Percentiles rank a stretch among this genome's conserved stretches.
Conservation (phyloP, 2,888 invertebrate genomes). For the Amphipyra tragopoginis region DNA sequence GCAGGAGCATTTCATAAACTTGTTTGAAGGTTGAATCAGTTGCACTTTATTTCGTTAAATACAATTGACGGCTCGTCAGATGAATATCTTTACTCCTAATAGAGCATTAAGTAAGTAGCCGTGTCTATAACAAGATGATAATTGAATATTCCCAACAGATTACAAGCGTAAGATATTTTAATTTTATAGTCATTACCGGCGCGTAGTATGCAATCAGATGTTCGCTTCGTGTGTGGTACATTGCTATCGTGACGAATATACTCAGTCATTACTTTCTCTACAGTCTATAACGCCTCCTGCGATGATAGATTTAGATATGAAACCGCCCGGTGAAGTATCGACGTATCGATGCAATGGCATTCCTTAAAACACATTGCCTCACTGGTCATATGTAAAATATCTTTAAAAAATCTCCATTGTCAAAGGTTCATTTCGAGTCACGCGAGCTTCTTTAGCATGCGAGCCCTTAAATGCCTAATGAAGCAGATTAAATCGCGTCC, state of each 20-base stretch:
- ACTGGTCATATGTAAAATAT: conserved; percentile 52
- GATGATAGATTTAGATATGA: conserved; percentile 78
- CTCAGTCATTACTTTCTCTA: conserved; percentile 79
- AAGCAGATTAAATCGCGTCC: conserved; percentile 79
- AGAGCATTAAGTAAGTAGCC: conserved; percentile 44
- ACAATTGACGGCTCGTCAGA: conserved; percentile 40
- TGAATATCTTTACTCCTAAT: conserved; percentile 38
- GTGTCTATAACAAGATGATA: conserved; percentile 49
- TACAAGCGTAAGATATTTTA: conserved; percentile 53
- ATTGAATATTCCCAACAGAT: conserved; percentile 51
- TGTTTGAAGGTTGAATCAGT: conserved; percentile 35
- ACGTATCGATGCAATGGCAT: conserved; percentile 65
- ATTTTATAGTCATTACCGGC: conserved; percentile 52
- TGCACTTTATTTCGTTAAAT: conserved; percentile 39
- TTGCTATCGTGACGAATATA: conserved; percentile 77
- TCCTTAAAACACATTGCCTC: conserved; percentile 51
- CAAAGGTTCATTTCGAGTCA: conserved; percentile 58
- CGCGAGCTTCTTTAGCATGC: conserved; percentile 68
- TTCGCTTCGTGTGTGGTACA: conserved; percentile 80
- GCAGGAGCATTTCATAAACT: conserved; percentile 12
- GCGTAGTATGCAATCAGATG: conserved; percentile 67
- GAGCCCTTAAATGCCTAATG: conserved; percentile 73
- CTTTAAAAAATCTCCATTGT: conserved; percentile 64
- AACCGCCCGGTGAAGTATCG: conserved; percentile 64
- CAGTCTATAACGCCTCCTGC: conserved; percentile 76